phyloP scores from a whole-genome alignment of 2,888 invertebrate genomes.

The Stramonita haemastoma region DNA sequence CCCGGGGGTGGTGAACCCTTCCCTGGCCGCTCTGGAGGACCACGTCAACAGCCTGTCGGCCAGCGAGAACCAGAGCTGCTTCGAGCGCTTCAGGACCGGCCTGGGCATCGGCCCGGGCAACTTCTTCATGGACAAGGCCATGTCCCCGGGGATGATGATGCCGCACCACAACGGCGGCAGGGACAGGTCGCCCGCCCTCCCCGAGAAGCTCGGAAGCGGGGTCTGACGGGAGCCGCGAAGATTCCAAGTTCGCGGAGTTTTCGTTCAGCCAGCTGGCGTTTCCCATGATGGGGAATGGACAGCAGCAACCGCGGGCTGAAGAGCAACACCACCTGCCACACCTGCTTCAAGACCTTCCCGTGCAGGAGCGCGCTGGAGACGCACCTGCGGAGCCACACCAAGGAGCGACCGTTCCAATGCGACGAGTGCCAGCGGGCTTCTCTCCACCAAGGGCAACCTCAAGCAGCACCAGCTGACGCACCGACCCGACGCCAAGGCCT shows the following conservation, averaged over 20 bases:
- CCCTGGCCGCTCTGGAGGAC: conserved; percentile 87
- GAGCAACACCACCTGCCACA: conserved; percentile 72
- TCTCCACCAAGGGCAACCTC: conserved; percentile 99
- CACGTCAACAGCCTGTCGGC: conserved; percentile 85
- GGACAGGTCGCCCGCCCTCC: conserved; percentile 52
- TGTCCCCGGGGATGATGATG: conserved; percentile 44
- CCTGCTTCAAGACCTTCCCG: conserved; percentile 98
- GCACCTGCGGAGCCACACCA: conserved; percentile 97
- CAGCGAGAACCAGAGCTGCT: conserved; percentile 60
- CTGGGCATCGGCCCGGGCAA: conserved; percentile 50
- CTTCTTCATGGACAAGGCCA: conserved; percentile 43
- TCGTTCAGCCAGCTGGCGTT: conserved; percentile 57
- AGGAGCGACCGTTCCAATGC: conserved; percentile 98
- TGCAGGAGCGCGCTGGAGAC: conserved; percentile 97
- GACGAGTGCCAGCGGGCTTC: conserved; percentile 93
- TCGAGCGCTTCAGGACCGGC: conserved; percentile 53
- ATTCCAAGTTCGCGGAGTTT: conserved; percentile 50
- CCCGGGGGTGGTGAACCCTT: conserved; percentile 82
- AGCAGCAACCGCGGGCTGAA: conserved; percentile 53
- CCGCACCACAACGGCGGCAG: not conserved
- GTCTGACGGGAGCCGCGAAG: conserved; percentile 57
- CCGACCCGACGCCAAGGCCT: conserved; percentile 83
- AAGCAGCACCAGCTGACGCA: conserved; percentile 99
- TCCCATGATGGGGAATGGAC: conserved; percentile 56
- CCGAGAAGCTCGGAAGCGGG: conserved; percentile 61